Evolutionary conservation across 2,797 vertebrate species (phyloP), one percentile per base, ranked within the genome.

Genomic region (Ctenochaetus hawaiiensis): DNA sequence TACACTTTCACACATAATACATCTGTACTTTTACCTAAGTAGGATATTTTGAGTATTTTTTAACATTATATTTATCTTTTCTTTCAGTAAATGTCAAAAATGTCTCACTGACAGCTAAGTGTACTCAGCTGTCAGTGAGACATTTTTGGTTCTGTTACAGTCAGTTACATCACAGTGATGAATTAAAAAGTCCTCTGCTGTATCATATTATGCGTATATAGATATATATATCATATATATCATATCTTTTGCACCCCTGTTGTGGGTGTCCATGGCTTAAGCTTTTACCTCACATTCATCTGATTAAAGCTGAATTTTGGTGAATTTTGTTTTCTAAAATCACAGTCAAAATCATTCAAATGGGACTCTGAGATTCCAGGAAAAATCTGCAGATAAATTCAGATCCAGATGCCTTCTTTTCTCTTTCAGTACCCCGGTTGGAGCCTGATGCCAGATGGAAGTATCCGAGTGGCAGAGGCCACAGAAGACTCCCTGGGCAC

Each of bases 401-500:
- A 41, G 10, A 41, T 79, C 78, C 44, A 48, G 64, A 45, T 51
- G 16, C n/a, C 23, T 34, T 39, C 49, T 39, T 49, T 74, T 72
- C 30, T 78, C 8, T 52, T 23, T 37, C 84, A 99, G 98, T 97
- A 97, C 85, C 88, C 97, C 14, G 97, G 98, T 72, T 99, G 98
- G 98, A 99, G 96, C 93, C 90, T 98, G 91, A 94, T 97, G 95
- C 96, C 96, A 60, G 98, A 99, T 8, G 98, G 98, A 92, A 99
- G 97, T 80, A 98, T 99, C 93, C 96, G 97, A 66, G 97, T 99
- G 67, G 98, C 97, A 72, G 98, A 99, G 95, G 97, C 97, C 90
- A 99, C 98, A 70, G 98, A 99, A 92, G 98, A 99, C 88, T 98
- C 98, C 89, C 97, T 99, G 88, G 98, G 98, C 97, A 99, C 98